Evolutionary conservation across 1,140 invertebrate genomes (phyloP).

Genomic region (Dysdera silvatica): DNA sequence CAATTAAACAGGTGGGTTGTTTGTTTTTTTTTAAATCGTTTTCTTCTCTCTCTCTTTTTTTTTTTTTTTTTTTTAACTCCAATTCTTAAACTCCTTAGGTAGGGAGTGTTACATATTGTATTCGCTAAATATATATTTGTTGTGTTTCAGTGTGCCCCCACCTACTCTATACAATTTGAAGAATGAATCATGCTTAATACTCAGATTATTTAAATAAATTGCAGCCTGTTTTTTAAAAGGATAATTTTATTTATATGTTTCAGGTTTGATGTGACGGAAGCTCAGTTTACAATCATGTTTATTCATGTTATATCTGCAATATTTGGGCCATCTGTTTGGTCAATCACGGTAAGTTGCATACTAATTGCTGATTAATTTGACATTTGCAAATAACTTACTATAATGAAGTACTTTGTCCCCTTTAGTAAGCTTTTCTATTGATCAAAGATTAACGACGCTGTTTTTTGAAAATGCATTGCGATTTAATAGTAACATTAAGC

Average conservation of each 20-base stretch:
- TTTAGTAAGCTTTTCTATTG: not conserved
- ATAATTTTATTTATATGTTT: slow-evolving; percentile 21
- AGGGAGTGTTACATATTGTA: not conserved
- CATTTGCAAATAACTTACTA: not conserved
- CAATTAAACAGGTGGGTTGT: too few relatives aligned
- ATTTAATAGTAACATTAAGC: not conserved
- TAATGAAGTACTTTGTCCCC: not conserved
- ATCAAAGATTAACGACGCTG: not conserved
- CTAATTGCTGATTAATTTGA: not conserved
- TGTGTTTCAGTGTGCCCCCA: too few relatives aligned
- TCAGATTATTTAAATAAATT: too few relatives aligned
- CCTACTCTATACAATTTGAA: too few relatives aligned
- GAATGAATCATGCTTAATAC: too few relatives aligned
- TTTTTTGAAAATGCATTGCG: not conserved
- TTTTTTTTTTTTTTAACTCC: not conserved
- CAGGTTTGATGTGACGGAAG: slow-evolving; percentile 93
- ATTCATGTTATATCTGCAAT: slow-evolving; percentile 80
- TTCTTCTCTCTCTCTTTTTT: too few relatives aligned
- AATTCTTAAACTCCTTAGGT: not conserved
- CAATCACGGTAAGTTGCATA: slow-evolving; percentile 57
- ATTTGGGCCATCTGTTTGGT: slow-evolving; percentile 80
- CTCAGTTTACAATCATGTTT: slow-evolving; percentile 84
- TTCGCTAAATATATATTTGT: not conserved
- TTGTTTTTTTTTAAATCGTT: too few relatives aligned
- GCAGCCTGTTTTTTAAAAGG: too few relatives aligned